Evolutionary conservation across 1,140 invertebrate genomes (phyloP), one percentile per base, ranked within the genome.

Genomic region (Leucophenga varia): DNA sequence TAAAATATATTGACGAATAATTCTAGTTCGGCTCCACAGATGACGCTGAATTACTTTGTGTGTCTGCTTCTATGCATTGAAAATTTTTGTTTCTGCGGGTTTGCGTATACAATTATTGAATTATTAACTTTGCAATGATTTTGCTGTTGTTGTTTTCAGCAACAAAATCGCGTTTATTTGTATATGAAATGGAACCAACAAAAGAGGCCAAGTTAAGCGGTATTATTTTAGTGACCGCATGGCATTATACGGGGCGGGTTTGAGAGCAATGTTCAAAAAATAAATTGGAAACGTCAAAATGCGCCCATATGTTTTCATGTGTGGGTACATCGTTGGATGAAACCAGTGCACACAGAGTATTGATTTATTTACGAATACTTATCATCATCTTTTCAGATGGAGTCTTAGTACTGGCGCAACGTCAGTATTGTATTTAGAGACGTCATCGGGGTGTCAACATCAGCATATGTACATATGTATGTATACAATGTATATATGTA

Each of bases 211-310:
- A 53, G 54, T 32, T 38, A 44, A 35, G 48, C 47, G 49, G 54
- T 30, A 30, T 30, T 7, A 30, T 7, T 30, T 7, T n/a, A 30
- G 28, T 12, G 28, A 30, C 28, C 7, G 7, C 28, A 30, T 30
- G 28, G 28, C 7, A 8, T 8, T 30, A 30, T 8, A 12, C 12
- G 28, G 7, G 28, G 28, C 12, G 32, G n/a, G 13, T 4, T 34
- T 10, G 10, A 34, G 32, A 10, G 16, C 55, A 55, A 28, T 7
- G 25, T 57, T 64, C 56, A 65, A 54, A 64, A 64, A 61, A 61
- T 61, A 61, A 65, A 64, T 61, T 40, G 57, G 64, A 63, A 58
- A 60, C 56, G 60, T 64, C 60, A 61, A 61, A 65, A 64, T 64
- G 61, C 43, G 49, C 61, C 61, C 61, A 64, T 65, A 65, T 65